Percentiles rank a stretch among this genome's conserved stretches.
phyloP scores from a whole-genome alignment of 2,888 invertebrate species.

The Quadroppia sp. region DNA sequence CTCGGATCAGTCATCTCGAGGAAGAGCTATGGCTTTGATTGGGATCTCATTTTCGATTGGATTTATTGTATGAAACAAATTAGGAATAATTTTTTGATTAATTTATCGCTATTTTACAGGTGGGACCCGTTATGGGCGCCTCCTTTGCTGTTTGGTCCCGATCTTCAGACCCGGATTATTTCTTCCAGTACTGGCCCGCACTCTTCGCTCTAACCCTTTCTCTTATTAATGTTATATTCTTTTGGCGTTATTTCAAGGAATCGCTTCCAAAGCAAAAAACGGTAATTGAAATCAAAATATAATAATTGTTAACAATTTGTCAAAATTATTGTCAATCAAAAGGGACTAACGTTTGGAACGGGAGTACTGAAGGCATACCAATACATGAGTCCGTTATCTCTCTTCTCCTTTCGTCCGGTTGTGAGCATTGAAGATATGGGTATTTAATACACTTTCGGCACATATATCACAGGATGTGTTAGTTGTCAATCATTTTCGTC shows the following conservation, averaged over 20 bases:
- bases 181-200: conserved; percentile 42
- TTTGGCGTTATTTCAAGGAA: conserved; percentile 71
- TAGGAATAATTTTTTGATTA: background rate
- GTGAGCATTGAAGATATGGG: conserved; percentile 59
- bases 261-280: conserved; percentile 64
- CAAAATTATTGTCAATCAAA: background rate
- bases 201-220: conserved; percentile 59
- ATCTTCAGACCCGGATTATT: background rate
- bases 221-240: conserved; percentile 69
- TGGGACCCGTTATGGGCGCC: conserved; percentile 89
- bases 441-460: conserved; percentile 45
- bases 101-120: background rate
- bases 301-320: background rate
- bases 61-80: conserved; percentile 65
- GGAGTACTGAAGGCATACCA: conserved; percentile 64
- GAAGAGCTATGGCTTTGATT: conserved; percentile 94
- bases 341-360: conserved; percentile 63
- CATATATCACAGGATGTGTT: background rate
- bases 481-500: background rate
- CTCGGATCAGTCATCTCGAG: conserved; percentile 74
- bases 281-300: conserved; percentile 33
- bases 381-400: conserved; percentile 61
- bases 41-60: conserved; percentile 96
- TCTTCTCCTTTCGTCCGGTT: conserved; percentile 65
- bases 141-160: conserved; percentile 65